These are phyloP conservation scores for Thrips palmi DNA, from an alignment of 1,140 invertebrate genomes.

Conservation along the genomic window DNA sequence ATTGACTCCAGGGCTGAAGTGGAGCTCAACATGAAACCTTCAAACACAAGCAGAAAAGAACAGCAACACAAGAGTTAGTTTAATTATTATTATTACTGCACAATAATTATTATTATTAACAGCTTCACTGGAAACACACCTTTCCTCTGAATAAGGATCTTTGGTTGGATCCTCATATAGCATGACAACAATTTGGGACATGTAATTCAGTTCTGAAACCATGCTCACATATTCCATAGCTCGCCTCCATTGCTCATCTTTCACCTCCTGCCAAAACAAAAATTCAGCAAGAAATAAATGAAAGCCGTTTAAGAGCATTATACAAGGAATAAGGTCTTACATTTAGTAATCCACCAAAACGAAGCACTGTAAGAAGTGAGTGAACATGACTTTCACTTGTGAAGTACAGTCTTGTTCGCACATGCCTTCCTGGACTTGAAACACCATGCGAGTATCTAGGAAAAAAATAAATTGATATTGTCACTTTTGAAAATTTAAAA, in stretches of 20 bases:
- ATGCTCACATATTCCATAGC: slow-evolving; percentile 97
- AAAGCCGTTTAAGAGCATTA: neutral
- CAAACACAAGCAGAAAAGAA: slow-evolving; percentile 14
- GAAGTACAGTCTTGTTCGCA: slow-evolving; percentile 92
- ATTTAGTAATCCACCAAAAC: slow-evolving; percentile 83
- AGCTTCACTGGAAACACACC: too few species aligned
- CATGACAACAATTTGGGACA: slow-evolving; percentile 99
- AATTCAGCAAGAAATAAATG: slow-evolving; percentile 4
- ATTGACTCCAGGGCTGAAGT: slow-evolving; percentile 94
- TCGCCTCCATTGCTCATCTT: slow-evolving; percentile 93
- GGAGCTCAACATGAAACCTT: slow-evolving; percentile 87
- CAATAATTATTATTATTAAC: too few species aligned
- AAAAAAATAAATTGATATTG: slow-evolving; percentile 13
- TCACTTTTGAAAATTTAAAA: neutral
- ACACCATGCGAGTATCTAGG: slow-evolving; percentile 92
- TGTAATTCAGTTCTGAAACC: slow-evolving; percentile 96
- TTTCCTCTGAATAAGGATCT: slow-evolving; percentile 70
- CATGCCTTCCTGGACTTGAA: slow-evolving; percentile 91
- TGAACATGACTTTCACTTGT: slow-evolving; percentile 99
- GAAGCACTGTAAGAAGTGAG: slow-evolving; percentile 85
- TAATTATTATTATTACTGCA: neutral
- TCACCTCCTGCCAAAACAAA: slow-evolving; percentile 35
- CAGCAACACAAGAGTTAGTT: too few species aligned
- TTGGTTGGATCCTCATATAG: slow-evolving; percentile 98
- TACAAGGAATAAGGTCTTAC: slow-evolving; percentile 29